Evolutionary conservation across 2,888 invertebrate species (phyloP).

Genomic region (Drosophila quinaria): DNA sequence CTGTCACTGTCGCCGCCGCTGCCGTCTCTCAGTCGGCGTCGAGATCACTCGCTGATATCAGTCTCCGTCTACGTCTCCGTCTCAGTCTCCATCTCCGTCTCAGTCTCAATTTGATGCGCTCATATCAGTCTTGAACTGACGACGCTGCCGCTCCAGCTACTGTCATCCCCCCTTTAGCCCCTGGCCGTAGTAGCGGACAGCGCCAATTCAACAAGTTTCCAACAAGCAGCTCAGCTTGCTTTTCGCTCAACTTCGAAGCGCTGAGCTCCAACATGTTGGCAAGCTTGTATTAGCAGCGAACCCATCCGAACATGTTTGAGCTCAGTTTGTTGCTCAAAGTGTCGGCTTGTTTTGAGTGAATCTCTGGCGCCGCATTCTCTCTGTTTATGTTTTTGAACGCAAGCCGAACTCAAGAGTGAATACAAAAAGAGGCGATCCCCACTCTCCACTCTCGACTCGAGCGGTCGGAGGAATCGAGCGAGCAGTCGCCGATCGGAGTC

Average conservation of each 20-base stretch:
- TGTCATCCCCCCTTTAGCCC: background rate
- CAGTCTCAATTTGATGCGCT: constrained; percentile 47
- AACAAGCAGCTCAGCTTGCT: constrained; percentile 28
- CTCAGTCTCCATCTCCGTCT: constrained; percentile 14
- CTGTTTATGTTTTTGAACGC: constrained; percentile 59
- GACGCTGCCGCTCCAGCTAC: constrained; percentile 10
- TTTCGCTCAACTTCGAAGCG: constrained; percentile 36
- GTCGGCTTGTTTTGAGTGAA: constrained; percentile 52
- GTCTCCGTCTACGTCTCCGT: constrained; percentile 15
- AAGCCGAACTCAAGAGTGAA: constrained; percentile 58
- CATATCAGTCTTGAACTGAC: constrained; percentile 39
- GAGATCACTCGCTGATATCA: constrained; percentile 36
- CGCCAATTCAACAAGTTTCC: constrained; percentile 63
- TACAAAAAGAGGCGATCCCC: background rate
- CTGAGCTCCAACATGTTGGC: background rate
- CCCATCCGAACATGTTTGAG: constrained; percentile 61
- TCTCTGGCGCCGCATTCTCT: constrained; percentile 29
- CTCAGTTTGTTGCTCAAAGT: constrained; percentile 26
- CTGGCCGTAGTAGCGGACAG: constrained; percentile 16
- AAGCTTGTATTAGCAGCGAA: constrained; percentile 13
- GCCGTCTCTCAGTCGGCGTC: constrained; percentile 28
- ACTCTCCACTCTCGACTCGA: background rate
- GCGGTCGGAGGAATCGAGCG: constrained; percentile 4
- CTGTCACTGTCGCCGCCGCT: constrained; percentile 4
- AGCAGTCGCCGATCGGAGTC: background rate